Evolutionary conservation across 1,140 invertebrate species (phyloP), one percentile per base, ranked within the genome.

Genomic region (Liolophura sinensis): DNA sequence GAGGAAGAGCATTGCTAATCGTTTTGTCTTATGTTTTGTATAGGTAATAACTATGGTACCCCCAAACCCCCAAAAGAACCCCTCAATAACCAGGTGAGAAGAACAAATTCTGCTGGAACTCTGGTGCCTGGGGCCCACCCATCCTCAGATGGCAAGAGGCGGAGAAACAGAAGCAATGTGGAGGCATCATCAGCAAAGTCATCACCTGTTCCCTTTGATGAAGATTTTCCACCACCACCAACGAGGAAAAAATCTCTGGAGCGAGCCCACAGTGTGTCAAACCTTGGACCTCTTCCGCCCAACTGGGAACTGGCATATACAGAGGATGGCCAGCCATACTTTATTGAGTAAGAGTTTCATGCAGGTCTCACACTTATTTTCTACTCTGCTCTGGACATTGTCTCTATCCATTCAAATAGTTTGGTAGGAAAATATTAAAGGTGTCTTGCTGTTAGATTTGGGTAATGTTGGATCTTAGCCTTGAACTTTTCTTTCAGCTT

Each of bases 221-320:
- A 80, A 57, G 79, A 79, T 50, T 67, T 65, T 15, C 72, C 70
- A 15, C 70, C 70, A 14, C 73, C 68, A 24, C 72, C 71, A 40
- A 68, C 71, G 12, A 72, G 74, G 54, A 73, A 77, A 25, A 79
- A 80, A 62, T 78, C 77, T 4, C 63, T 77, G 20, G 73, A 81
- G 57, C 70, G 72, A 48, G 67, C 71, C 24, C 76, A 79, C 27
- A 75, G 75, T 62, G 48, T 71, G 12, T 70, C 68, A 15, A 74
- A 92, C 71, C 82, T 97, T 16, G 96, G 96, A 46, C 93, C 96
- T 7, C 84, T 99, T 62, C 96, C 96, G 58, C 87, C 90, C 12
- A 97, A 97, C 85, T 99, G 96, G 96, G 96, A 98, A 84, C 95
- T 97, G 82, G 95, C 95, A 20, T 97, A 92, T 77, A 97, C 96